Evolutionary conservation across 2,797 vertebrate species (phyloP), one percentile per base, ranked within the genome.

Genomic region (Tapirus indicus): DNA sequence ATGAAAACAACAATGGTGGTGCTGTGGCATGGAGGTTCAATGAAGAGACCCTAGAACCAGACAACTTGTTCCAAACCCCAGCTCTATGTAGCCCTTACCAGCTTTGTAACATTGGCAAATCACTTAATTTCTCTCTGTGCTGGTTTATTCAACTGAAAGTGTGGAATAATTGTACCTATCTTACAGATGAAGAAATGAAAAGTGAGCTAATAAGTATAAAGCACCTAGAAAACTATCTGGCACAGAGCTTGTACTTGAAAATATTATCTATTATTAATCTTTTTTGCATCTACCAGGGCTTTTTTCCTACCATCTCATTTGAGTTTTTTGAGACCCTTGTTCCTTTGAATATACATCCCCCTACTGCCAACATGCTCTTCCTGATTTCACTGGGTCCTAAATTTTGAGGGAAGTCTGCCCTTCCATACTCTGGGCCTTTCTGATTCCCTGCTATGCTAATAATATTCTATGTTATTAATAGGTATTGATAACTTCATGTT

Each of bases 381-480:
- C n/a, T 60, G 11, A 20, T 90, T 80, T 86, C 27, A 85, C 16
- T 29, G 88, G 72, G 47, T 66, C 60, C 49, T 91, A 72, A 62
- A 72, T 92, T 79, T 47, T 18, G 41, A 74, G 47, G 29, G 16
- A 95, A 92, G 29, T 71, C 18, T 95, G 35, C 35, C 66, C 20
- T 96, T 95, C 64, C 41, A 62, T 38, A 86, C 44, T 87, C 74
- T 94, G 38, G 38, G 71, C 89, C 47, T 47, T 52, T 95, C 69
- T 86, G 89, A 88, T 74, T 91, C 64, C 29, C 54, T 54, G 60
- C 32, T 69, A 94, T 86, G 25, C 32, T 95, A 92, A 80, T 95
- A 79, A 52, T 69, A 80, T 95, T 94, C 69, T 60, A 54, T 92
- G 94, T 96, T 97, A 97, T 97, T 97, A 97, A 97, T 84, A 97